phyloP scores from a whole-genome alignment of 2,888 invertebrate species.

The Notocelia uddmanniana region DNA sequence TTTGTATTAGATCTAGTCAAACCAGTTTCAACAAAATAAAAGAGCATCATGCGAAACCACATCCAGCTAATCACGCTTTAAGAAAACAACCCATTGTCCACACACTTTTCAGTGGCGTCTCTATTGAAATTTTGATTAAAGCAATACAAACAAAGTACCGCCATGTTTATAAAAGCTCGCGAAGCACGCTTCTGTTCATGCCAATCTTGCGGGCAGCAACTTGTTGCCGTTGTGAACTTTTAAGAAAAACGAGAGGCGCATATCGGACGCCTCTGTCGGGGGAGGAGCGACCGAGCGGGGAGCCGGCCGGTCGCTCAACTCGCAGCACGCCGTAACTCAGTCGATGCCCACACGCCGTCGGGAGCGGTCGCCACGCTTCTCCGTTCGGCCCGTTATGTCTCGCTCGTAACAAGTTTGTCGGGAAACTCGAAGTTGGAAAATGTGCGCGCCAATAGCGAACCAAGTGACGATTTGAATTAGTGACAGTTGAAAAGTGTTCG shows the following conservation, averaged over 20 bases:
- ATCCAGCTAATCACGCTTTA: conserved; percentile 38
- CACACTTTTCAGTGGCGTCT: conserved; percentile 62
- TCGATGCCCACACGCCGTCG: conserved; percentile 68
- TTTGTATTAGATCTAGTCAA: conserved; percentile 25
- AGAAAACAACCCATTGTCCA: conserved; percentile 51
- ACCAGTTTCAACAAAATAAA: conserved; percentile 21
- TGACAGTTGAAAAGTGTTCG: conserved; percentile 81
- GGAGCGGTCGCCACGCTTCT: conserved; percentile 64
- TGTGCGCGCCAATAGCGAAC: conserved; percentile 73
- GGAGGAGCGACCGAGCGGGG: conserved; percentile 81
- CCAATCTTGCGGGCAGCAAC: conserved; percentile 84
- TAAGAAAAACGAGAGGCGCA: conserved; percentile 66
- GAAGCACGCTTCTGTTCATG: conserved; percentile 84
- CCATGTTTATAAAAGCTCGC: conserved; percentile 85
- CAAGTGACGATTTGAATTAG: conserved; percentile 81
- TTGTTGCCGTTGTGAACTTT: conserved; percentile 85
- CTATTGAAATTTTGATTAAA: conserved; percentile 80
- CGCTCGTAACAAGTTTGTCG: conserved; percentile 85
- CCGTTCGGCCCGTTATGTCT: conserved; percentile 79
- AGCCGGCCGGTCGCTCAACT: conserved; percentile 81
- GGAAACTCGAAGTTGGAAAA: conserved; percentile 83
- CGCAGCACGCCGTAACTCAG: conserved; percentile 72
- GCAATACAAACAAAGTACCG: conserved; percentile 83
- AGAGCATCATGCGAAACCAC: conserved; percentile 19
- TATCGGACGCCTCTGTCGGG: conserved; percentile 75